These are phyloP conservation scores for Gambelia wislizenii DNA, from an alignment of 2,797 vertebrate species.

Conservation along the genomic window DNA sequence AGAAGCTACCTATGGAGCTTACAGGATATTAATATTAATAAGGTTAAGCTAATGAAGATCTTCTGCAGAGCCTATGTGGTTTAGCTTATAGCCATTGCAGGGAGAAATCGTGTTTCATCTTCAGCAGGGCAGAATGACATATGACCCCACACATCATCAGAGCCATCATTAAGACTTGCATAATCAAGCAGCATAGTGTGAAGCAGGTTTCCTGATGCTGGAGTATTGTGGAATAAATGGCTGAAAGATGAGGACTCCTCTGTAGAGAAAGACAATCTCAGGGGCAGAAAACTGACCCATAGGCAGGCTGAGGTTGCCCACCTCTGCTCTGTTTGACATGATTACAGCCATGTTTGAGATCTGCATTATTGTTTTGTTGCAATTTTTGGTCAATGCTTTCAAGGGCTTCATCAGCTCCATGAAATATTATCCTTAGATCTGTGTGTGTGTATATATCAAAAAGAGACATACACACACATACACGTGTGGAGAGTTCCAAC, in stretches of 20 bases:
- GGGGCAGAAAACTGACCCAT: too few relatives aligned
- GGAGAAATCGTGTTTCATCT: slow-evolving; percentile 28
- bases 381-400: background rate
- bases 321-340: background rate
- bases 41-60: slow-evolving; percentile 52
- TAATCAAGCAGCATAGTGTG: background rate
- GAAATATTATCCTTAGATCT: background rate
- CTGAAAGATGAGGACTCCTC: background rate
- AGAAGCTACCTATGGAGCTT: slow-evolving; percentile 6
- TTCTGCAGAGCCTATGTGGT: slow-evolving; percentile 53
- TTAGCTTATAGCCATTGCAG: background rate
- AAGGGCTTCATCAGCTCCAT: background rate
- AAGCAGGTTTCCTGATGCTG: background rate
- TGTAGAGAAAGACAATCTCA: background rate
- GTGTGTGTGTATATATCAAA: background rate
- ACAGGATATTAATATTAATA: slow-evolving; percentile 64
- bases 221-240: background rate
- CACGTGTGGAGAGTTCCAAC: background rate
- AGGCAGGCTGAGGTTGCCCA: too few relatives aligned
- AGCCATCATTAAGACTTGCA: background rate
- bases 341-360: background rate
- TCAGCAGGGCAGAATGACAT: background rate
- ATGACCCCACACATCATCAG: background rate
- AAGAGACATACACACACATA: too few relatives aligned
- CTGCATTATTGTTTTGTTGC: background rate